Evolutionary conservation across 2,888 invertebrate genomes (phyloP).

Genomic region (Perizoma flavofasciatum): DNA sequence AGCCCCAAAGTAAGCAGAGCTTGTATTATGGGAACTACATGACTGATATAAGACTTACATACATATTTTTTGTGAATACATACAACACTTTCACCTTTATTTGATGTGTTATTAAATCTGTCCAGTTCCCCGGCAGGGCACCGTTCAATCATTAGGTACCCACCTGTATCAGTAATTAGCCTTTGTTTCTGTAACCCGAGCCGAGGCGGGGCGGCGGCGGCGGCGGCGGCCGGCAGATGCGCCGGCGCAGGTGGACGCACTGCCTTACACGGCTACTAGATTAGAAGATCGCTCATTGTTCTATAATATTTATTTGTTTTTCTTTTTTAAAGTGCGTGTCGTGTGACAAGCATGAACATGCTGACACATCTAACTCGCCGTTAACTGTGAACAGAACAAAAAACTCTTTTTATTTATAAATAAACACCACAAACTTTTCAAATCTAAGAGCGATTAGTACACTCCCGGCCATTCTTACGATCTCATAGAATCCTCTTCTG

Average conservation of each 20-base stretch:
- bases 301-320: not conserved
- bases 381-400: no score
- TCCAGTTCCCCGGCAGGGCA: constrained; percentile 1
- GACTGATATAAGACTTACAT: no score
- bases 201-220: constrained; percentile 8
- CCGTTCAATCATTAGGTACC: constrained; percentile 1
- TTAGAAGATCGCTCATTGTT: constrained; percentile 8
- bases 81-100: not conserved
- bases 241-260: constrained; percentile 44
- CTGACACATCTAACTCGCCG: no score
- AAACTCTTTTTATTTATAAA: no score
- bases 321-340: not conserved
- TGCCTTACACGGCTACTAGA: constrained; percentile 17
- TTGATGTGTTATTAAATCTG: not conserved
- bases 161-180: constrained; percentile 32
- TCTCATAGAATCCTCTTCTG: no score
- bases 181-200: constrained; percentile 21
- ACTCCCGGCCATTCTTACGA: no score
- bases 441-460: no score
- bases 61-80: no score
- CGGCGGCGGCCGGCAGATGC: constrained; percentile 46
- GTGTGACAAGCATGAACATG: not conserved
- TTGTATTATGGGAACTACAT: no score
- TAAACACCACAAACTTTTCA: no score
- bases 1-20: no score